Evolutionary conservation across 2,888 invertebrate genomes (phyloP).

Genomic region (Polyommatus iphigenia): DNA sequence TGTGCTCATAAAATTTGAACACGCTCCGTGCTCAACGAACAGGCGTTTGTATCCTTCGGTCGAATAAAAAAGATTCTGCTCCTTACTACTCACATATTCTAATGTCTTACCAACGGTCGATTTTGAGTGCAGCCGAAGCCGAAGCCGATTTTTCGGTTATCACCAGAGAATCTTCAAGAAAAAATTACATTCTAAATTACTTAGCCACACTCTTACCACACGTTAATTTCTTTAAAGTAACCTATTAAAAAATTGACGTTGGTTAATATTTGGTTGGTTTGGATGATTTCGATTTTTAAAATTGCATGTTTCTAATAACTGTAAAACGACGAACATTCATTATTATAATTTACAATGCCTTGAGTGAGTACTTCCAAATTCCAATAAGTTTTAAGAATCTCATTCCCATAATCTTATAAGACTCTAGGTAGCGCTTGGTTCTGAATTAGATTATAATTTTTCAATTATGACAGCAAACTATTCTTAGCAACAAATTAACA

Average conservation of each 20-base stretch:
- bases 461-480: too few relatives aligned
- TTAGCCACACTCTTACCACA: too few relatives aligned
- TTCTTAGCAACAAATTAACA: too few relatives aligned
- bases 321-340: too few relatives aligned
- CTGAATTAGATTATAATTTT: too few relatives aligned
- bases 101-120: not conserved
- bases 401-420: not conserved
- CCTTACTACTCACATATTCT: slow-evolving; percentile 32
- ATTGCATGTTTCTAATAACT: too few relatives aligned
- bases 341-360: not conserved
- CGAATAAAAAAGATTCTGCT: slow-evolving; percentile 48
- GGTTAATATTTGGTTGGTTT: too few relatives aligned
- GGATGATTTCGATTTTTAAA: too few relatives aligned
- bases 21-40: slow-evolving; percentile 59
- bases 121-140: not conserved
- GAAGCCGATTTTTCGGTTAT: not conserved
- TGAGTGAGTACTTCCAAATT: not conserved
- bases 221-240: too few relatives aligned
- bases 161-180: too few relatives aligned
- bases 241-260: too few relatives aligned
- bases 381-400: not conserved
- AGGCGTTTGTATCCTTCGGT: slow-evolving; percentile 62
- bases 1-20: slow-evolving; percentile 71
- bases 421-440: not conserved
- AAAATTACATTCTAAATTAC: too few relatives aligned